Base-by-base conservation (phyloP, 92 coral and sea anemone species). In the Phenganax subtilis region DNA sequence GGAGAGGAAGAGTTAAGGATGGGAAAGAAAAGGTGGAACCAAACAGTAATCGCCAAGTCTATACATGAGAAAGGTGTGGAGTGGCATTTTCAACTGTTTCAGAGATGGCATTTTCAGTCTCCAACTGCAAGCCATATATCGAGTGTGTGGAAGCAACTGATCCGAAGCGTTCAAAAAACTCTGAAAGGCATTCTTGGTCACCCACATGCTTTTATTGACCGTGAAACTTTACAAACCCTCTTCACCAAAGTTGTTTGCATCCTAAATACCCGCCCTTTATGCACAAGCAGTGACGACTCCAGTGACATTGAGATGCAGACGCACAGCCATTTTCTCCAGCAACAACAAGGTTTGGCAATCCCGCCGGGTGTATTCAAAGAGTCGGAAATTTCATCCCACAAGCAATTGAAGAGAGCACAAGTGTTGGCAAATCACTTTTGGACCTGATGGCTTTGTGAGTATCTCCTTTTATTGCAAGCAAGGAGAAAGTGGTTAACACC, bases 261-360 rank as follows among this genome's bases (percentile, higher is more conserved):
- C 80, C 80, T 89, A 10, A 89, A 89, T 86, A 86, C 85, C 27
- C 86, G 89, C 25, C 92, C 89, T 31, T 55, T 89, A 16, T 85
- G 85, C 53, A 64, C 86, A 3, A 69, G 84, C 71, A 81, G 88
- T 65, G 89, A 86, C 37, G 91, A 89, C 61, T 85, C 91, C 6
- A 75, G 55, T 7, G 87, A 88, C 56, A 17, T 77, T 4, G 88
- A 88, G 10, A 80, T 81, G 60, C 73, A 82, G 27, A 88, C 87
- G 16, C 91, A 89, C 44, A 86, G 70, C 66, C 85, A 86, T 30
- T 75, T 86, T 0, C 87, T 83, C 9, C 84, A 76, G 16, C 89
- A 79, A 17, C 75, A 87, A 10, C 88, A 31, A 55, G 62, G 75
- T 71, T 60, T 85, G 29, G 47, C 58, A 2, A 29, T 75, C 3